Evolutionary conservation across 2,797 vertebrate species (phyloP).

Genomic region (Siniperca scherzeri): DNA sequence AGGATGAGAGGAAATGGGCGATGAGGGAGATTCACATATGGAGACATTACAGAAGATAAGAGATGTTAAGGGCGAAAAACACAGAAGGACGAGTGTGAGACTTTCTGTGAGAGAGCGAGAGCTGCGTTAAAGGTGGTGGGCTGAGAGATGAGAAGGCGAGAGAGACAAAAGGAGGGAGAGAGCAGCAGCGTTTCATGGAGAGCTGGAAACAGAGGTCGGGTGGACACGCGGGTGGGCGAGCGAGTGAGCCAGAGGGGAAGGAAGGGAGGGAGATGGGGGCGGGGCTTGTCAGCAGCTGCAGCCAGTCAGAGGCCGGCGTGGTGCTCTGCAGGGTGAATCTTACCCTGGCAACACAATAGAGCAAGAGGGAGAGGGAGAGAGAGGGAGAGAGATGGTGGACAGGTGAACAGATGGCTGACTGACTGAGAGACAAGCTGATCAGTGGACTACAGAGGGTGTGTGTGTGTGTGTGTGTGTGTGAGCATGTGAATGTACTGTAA

Average conservation of each 20-base stretch:
- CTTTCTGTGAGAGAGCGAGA: constrained; percentile 51
- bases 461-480: constrained; percentile 25
- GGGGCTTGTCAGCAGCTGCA: constrained; percentile 66
- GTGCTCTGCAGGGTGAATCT: constrained; percentile 84
- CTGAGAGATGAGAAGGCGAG: constrained; percentile 48
- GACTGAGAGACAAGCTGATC: constrained; percentile 83
- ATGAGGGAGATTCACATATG: constrained; percentile 41
- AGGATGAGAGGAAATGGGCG: constrained; percentile 44
- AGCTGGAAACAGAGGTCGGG: constrained; percentile 66
- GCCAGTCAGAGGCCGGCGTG: constrained; percentile 79
- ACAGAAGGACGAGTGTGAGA: constrained; percentile 53
- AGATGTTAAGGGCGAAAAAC: constrained; percentile 49
- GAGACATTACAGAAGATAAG: constrained; percentile 39
- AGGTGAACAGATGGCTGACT: constrained; percentile 86
- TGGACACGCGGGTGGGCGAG: constrained; percentile 66
- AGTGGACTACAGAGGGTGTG: constrained; percentile 62
- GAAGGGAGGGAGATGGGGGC: constrained; percentile 56
- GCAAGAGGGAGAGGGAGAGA: constrained; percentile 56
- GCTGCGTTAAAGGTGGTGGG: constrained; percentile 55
- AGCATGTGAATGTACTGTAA: constrained; percentile 20
- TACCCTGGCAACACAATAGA: constrained; percentile 87
- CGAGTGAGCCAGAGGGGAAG: constrained; percentile 56
- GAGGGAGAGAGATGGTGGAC: constrained; percentile 69
- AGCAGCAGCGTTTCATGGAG: constrained; percentile 38
- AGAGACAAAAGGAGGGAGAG: constrained; percentile 27